phyloP scores from a whole-genome alignment of 2,113 vertebrate species.

The Genyomyrus donnyi region DNA sequence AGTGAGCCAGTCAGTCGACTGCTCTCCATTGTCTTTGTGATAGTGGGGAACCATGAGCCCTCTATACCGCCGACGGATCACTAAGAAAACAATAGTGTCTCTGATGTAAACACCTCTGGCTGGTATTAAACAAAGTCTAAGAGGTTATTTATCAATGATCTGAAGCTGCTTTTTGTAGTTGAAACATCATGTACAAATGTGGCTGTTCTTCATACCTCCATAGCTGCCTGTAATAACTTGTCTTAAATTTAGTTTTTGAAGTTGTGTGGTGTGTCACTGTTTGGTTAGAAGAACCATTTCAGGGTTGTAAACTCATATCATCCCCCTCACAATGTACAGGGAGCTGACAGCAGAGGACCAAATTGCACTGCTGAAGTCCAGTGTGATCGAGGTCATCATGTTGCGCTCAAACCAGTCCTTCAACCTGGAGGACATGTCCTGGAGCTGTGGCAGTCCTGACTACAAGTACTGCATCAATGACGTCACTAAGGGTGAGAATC shows the following conservation, averaged over 20 bases:
- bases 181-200: not conserved
- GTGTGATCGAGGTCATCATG: slow-evolving; percentile 97
- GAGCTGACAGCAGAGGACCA: slow-evolving; percentile 87
- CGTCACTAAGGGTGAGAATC: slow-evolving; percentile 74
- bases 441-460: slow-evolving; percentile 80
- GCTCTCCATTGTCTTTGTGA: not conserved
- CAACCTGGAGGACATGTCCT: slow-evolving; percentile 86
- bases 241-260: not conserved
- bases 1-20: not conserved
- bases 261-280: not conserved
- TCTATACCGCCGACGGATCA: not conserved
- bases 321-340: slow-evolving; percentile 40
- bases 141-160: not conserved
- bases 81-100: not conserved
- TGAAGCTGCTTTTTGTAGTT: not conserved
- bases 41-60: not conserved
- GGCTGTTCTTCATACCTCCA: not conserved
- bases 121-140: not conserved
- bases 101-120: not conserved
- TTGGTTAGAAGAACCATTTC: not conserved
- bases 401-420: slow-evolving; percentile 93
- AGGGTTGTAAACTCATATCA: not conserved
- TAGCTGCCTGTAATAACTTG: not conserved
- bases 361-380: slow-evolving; percentile 90
- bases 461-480: slow-evolving; percentile 88